Evolutionary conservation across 2,797 vertebrate species (phyloP), one percentile per base, ranked within the genome.

Genomic region (Semotilus atromaculatus): DNA sequence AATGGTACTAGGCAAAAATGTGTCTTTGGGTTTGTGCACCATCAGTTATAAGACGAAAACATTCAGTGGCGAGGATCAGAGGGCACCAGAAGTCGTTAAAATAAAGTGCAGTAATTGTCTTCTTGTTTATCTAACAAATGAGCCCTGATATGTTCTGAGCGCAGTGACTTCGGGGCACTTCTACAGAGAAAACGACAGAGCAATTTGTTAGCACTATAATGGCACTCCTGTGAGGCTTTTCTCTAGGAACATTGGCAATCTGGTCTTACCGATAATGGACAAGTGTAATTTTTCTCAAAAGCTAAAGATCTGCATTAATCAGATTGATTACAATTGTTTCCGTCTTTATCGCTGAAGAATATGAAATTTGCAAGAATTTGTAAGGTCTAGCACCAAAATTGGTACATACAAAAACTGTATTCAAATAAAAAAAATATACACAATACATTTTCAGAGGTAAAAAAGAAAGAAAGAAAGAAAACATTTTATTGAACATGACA

Each of bases 91-190:
- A 43, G 68, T 81, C 68, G 10, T 81, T 81, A 81, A 81, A 81
- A 58, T 73, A 64, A 82, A 82, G 40, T 62, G 40, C 14, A 60
- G 68, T 72, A 82, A 82, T 82, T 82, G 68, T 26, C 19, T 43
- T 43, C 80, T 82, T 82, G 80, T 82, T 82, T 82, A 73, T 82
- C 53, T 82, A 82, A 62, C 68, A 72, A 82, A 82, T 72, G 53
- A 72, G 80, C 38, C 38, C 68, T 45, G 68, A 62, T 82, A 60
- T 31, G 80, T 62, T 60, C 53, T 34, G 68, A 72, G 38, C 21
- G 18, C 34, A 31, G 19, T 7, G 68, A 72, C 68, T 72, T 72
- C 4, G 2, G 38, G 68, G 53, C 53, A 60, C 60, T 72, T 82
- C 53, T 31, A n/a, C 53, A 2, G 29, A 48, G 40, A 64, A 40